A percentile compares a stretch with the other conserved stretches of the same genome.
phyloP scores from a whole-genome alignment of 2,113 vertebrate species.

The Ellobius talpinus region DNA sequence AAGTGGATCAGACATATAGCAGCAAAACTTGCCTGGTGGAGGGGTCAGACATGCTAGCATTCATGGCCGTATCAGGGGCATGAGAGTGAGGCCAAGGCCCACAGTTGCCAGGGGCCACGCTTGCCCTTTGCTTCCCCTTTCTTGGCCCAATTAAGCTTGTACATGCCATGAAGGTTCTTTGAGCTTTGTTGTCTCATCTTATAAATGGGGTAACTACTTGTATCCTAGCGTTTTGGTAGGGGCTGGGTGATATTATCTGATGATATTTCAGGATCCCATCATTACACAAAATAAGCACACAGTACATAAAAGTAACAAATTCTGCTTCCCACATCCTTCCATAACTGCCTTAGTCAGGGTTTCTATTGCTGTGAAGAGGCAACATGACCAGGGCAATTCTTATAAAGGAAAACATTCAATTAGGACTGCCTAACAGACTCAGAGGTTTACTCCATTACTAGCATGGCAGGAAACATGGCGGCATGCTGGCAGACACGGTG shows the following conservation, averaged over 20 bases:
- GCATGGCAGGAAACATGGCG: neutral
- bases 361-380: too few relatives aligned
- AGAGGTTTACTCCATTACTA: neutral
- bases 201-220: neutral
- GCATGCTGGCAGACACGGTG: neutral
- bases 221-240: neutral
- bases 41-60: neutral
- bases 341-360: neutral
- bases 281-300: slow-evolving; percentile 27
- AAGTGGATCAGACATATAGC: neutral
- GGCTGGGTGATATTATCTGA: neutral
- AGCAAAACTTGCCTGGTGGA: neutral
- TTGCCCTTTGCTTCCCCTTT: neutral
- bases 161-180: neutral
- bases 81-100: neutral
- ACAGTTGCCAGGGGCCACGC: too few relatives aligned
- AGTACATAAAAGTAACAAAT: neutral
- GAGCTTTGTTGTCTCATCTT: neutral
- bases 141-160: neutral
- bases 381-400: neutral
- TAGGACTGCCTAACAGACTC: neutral
- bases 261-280: neutral
- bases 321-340: neutral
- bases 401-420: neutral
- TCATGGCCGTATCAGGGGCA: rapidly evolving